These are phyloP conservation scores for Tillus elongatus DNA, from an alignment of 2,888 invertebrate genomes.

Conservation along the genomic window DNA sequence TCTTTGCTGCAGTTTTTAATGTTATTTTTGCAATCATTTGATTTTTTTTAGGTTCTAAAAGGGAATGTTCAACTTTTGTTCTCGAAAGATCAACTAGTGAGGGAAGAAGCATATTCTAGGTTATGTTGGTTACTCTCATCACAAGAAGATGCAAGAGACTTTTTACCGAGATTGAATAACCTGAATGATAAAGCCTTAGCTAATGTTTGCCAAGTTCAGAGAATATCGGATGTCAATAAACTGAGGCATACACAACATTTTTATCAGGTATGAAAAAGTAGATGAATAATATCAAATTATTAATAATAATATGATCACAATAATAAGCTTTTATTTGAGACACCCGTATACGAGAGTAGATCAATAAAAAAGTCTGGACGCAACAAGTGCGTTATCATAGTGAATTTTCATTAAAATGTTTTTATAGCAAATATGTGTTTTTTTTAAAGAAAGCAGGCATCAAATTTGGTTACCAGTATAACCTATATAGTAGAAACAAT, in stretches of 20 bases:
- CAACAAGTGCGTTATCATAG: too few species aligned
- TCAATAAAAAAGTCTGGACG: too few species aligned
- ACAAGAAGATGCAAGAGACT: constrained; percentile 39
- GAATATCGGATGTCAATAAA: constrained; percentile 34
- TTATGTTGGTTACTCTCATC: constrained; percentile 45
- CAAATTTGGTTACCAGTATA: too few species aligned
- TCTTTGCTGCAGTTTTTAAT: too few species aligned
- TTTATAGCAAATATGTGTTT: too few species aligned
- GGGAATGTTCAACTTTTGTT: constrained; percentile 46
- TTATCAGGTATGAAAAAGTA: constrained; percentile 39
- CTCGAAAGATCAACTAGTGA: constrained; percentile 34
- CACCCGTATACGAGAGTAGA: too few species aligned
- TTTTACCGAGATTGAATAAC: constrained; percentile 44
- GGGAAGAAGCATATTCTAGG: constrained; percentile 46
- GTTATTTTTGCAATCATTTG: too few species aligned
- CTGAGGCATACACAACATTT: constrained; percentile 33
- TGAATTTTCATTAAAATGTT: too few species aligned
- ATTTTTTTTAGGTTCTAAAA: constrained; percentile 38
- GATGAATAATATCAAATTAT: not conserved
- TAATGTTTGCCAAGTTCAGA: constrained; percentile 40
- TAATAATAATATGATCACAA: too few species aligned
- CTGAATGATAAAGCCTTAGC: constrained; percentile 43
- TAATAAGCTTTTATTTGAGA: too few species aligned
- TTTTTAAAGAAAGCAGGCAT: too few species aligned
- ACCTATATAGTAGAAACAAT: too few species aligned